Evolutionary conservation across 1,140 invertebrate genomes (phyloP).

Genomic region (Bombus balteatus): DNA sequence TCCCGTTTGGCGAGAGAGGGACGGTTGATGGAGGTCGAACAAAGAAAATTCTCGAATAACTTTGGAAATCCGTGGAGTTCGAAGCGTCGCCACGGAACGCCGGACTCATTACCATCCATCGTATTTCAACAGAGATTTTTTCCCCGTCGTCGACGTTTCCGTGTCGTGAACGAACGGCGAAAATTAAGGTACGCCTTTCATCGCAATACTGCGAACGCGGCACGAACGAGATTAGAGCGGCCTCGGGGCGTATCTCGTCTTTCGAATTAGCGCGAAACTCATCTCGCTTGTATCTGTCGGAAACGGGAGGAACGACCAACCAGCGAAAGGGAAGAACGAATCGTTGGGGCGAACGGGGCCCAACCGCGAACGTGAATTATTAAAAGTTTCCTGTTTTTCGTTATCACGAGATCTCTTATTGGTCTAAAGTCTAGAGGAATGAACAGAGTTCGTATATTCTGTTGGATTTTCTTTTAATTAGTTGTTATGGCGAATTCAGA

Average conservation of each 20-base stretch:
- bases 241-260: constrained; percentile 23
- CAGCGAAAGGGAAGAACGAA: not conserved
- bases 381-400: not conserved
- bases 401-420: not conserved
- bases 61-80: constrained; percentile 35
- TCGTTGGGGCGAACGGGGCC: not conserved
- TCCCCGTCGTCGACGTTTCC: constrained; percentile 14
- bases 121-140: not conserved
- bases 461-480: not conserved
- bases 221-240: constrained; percentile 44
- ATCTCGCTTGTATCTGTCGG: constrained; percentile 10
- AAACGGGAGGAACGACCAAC: not conserved
- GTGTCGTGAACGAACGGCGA: constrained; percentile 65
- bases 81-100: constrained; percentile 36
- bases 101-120: constrained; percentile 33
- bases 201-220: constrained; percentile 33
- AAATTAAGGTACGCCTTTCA: constrained; percentile 62
- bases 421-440: not conserved
- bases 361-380: not conserved
- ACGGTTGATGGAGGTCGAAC: not conserved
- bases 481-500: not conserved
- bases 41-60: constrained; percentile 32
- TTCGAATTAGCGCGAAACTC: constrained; percentile 46
- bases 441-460: not conserved
- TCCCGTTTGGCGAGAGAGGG: not conserved